Percentiles rank a stretch among this genome's conserved stretches.
phyloP scores from a whole-genome alignment of 2,888 invertebrate genomes.

The Eupithecia inturbata region DNA sequence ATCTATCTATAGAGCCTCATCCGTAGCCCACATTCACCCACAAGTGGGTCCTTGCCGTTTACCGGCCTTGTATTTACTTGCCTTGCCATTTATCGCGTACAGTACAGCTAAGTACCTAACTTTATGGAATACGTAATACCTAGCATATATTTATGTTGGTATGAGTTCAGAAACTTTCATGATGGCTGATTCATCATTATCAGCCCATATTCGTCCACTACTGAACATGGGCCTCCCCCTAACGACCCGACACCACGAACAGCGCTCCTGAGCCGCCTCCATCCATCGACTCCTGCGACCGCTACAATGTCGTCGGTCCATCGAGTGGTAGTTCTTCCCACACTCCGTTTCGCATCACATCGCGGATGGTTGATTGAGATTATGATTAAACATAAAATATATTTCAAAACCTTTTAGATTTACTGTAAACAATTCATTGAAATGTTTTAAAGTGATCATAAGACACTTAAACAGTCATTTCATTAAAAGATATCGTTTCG shows the following conservation, averaged over 20 bases:
- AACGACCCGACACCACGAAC: too few species aligned
- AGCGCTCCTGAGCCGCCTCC: neutral
- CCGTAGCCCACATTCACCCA: neutral
- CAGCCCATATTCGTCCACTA: neutral
- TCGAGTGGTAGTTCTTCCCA: neutral
- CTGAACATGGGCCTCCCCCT: neutral
- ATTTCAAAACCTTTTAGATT: neutral
- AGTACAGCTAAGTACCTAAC: too few species aligned
- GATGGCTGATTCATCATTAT: neutral
- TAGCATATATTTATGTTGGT: neutral
- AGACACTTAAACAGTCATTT: conserved; percentile 10
- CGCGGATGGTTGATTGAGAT: neutral
- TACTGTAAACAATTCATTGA: neutral
- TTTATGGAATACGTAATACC: too few species aligned
- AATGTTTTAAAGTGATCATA: neutral
- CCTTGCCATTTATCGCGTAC: too few species aligned
- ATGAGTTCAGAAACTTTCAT: neutral
- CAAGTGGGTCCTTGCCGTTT: too few species aligned
- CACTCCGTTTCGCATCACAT: neutral
- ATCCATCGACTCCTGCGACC: neutral
- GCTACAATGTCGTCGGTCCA: neutral
- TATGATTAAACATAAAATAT: neutral
- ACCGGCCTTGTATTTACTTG: too few species aligned
- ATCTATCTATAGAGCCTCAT: neutral
- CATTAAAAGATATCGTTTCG: conserved; percentile 14